Evolutionary conservation across 2,797 vertebrate species (phyloP), one percentile per base, ranked within the genome.

Genomic region (Hemibagrus guttatus): DNA sequence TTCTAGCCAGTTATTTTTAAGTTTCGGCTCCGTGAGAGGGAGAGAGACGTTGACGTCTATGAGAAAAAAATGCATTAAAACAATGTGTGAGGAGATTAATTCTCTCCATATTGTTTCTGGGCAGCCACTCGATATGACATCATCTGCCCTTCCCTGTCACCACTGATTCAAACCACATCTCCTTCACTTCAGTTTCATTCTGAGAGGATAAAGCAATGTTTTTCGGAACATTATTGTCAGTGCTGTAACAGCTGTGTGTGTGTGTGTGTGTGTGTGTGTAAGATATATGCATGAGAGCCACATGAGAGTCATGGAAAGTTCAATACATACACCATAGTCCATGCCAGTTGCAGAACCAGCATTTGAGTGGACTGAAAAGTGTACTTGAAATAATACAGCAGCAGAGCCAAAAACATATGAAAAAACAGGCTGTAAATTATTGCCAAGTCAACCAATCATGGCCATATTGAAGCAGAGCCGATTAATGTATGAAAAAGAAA

Each of bases 21-120:
- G 52, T 11, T 35, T 66, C 28, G 3, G 21, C 26, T 6, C 39
- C 14, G 84, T 26, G 28, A 35, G 13, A 63, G 31, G n/a, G 39
- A 80, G 58, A 80, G 58, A 84, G 85, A 89, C 14, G 8, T 31
- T 72, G 39, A 78, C 21, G 56, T 76, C 23, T 46, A 28, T 13
- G 74, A 81, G 14, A 72, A 49, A 84, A 74, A 84, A 35, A 64
- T n/a, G 35, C 16, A 42, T 74, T 88, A 85, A 89, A 93, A 92
- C 86, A 74, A 92, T 91, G 90, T 90, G 89, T 88, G 85, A 91
- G 52, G 68, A 88, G 91, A 88, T 78, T 39, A 75, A 90, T 89
- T 88, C 84, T 91, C 92, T 90, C 89, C 90, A 88, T 91, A 88
- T 90, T 91, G 91, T 91, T 87, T 91, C 84, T 88, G 91, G 90